Conservation (phyloP, 2,888 invertebrate species). For the Cheilosia urbana region DNA sequence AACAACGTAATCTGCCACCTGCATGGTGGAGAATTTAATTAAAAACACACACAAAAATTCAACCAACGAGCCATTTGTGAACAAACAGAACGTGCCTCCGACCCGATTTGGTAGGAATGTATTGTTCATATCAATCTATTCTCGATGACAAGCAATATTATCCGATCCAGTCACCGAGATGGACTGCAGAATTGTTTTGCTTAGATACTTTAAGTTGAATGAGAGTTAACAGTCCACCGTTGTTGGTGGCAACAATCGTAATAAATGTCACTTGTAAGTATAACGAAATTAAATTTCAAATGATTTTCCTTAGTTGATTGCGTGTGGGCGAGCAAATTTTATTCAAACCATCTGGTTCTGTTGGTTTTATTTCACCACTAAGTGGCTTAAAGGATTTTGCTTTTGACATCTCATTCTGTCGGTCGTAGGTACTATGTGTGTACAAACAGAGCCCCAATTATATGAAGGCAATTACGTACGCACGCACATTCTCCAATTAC, state of each 20-base stretch:
- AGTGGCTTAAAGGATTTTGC: slow-evolving; percentile 27
- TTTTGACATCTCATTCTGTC: neutral
- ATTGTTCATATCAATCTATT: neutral
- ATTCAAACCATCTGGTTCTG: slow-evolving; percentile 28
- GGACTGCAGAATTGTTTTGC: neutral
- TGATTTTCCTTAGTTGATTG: neutral
- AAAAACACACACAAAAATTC: slow-evolving; percentile 42
- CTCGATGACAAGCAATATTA: neutral
- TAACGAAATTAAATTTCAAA: neutral
- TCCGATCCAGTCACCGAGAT: neutral
- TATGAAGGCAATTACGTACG: slow-evolving; percentile 7
- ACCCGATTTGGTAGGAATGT: neutral
- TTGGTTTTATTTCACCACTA: slow-evolving; percentile 1
- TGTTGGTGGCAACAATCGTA: neutral
- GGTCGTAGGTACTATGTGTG: neutral
- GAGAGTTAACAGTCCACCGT: neutral
- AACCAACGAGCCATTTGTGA: slow-evolving; percentile 31
- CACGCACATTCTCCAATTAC: slow-evolving; percentile 30
- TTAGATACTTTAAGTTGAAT: slow-evolving; percentile 1
- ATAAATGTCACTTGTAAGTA: slow-evolving; percentile 16
- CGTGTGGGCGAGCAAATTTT: neutral
- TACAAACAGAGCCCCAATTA: neutral
- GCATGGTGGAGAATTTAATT: slow-evolving; percentile 46
- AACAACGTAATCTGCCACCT: slow-evolving; percentile 27
- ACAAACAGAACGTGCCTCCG: slow-evolving; percentile 44